Percentiles rank a stretch among this genome's conserved stretches.
Conservation (phyloP, 2,888 invertebrate species). For the Drosophila vallismaia region DNA sequence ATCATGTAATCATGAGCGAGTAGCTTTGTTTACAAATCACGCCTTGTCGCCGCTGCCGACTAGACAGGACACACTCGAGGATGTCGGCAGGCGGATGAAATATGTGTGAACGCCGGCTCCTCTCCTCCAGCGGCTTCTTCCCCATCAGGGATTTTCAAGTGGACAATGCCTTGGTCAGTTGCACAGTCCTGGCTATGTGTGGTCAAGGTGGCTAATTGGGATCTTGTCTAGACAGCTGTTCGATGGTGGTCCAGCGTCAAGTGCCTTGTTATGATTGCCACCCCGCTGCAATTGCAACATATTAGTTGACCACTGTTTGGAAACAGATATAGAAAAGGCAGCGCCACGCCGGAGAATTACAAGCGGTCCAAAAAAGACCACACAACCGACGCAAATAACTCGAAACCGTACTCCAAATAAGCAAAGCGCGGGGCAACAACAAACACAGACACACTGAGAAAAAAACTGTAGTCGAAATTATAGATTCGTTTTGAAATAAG, state of each 20-base stretch:
- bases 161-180: conserved; percentile 40
- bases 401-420: conserved; percentile 71
- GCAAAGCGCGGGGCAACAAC: conserved; percentile 54
- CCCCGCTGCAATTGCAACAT: conserved; percentile 62
- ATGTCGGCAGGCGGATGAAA: conserved; percentile 63
- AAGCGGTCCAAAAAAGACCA: conserved; percentile 49
- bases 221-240: conserved; percentile 46
- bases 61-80: conserved; percentile 58
- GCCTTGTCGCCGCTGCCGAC: conserved; percentile 49
- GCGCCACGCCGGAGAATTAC: conserved; percentile 57
- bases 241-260: conserved; percentile 43
- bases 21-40: conserved; percentile 71
- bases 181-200: conserved; percentile 10
- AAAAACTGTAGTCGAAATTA: not conserved
- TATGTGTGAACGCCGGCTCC: conserved; percentile 64
- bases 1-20: conserved; percentile 59
- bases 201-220: conserved; percentile 51
- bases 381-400: conserved; percentile 56
- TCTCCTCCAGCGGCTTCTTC: not conserved
- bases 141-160: conserved; percentile 46
- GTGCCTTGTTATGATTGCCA: conserved; percentile 66
- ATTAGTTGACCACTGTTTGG: conserved; percentile 51
- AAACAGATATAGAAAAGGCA: conserved; percentile 26
- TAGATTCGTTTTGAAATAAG: not conserved
- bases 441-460: conserved; percentile 27